Evolutionary conservation across 2,113 vertebrate genomes (phyloP).

Genomic region (Thunnus maccoyii): DNA sequence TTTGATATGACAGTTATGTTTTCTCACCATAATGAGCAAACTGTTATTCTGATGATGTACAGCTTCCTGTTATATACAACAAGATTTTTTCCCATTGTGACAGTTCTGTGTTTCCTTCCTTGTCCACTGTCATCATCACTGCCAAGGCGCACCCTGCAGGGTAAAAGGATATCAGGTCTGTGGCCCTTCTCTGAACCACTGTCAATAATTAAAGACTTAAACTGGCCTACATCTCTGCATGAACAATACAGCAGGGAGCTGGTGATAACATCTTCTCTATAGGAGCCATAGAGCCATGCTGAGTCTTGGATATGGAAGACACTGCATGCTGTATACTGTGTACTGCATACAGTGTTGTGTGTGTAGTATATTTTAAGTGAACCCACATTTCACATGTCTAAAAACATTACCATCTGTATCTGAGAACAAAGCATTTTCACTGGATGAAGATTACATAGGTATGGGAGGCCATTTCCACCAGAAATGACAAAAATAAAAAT

Average conservation of each 20-base stretch:
- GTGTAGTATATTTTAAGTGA: not conserved
- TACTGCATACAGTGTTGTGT: not conserved
- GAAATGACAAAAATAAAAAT: not conserved
- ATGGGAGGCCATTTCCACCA: not conserved
- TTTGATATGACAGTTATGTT: not conserved
- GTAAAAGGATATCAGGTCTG: conserved; percentile 14
- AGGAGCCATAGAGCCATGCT: conserved; percentile 31
- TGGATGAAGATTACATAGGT: not conserved
- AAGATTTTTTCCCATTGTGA: not conserved
- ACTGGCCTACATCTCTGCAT: conserved; percentile 45
- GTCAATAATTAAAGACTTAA: conserved; percentile 59
- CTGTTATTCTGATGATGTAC: not conserved
- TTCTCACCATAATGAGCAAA: not conserved
- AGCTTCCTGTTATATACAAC: too few relatives aligned
- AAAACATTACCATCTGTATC: conserved; percentile 11
- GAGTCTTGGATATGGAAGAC: conserved; percentile 9
- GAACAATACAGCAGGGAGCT: conserved; percentile 50
- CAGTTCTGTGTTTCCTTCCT: conserved; percentile 5
- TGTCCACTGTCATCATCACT: not conserved
- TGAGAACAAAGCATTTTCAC: not conserved
- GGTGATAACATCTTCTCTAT: conserved; percentile 50
- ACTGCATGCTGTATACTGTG: not conserved
- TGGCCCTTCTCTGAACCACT: conserved; percentile 31
- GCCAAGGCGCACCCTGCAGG: not conserved
- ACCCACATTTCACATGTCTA: conserved; percentile 5